phyloP scores from a whole-genome alignment of 2,113 vertebrate genomes.

The Bagarius yarrelli region DNA sequence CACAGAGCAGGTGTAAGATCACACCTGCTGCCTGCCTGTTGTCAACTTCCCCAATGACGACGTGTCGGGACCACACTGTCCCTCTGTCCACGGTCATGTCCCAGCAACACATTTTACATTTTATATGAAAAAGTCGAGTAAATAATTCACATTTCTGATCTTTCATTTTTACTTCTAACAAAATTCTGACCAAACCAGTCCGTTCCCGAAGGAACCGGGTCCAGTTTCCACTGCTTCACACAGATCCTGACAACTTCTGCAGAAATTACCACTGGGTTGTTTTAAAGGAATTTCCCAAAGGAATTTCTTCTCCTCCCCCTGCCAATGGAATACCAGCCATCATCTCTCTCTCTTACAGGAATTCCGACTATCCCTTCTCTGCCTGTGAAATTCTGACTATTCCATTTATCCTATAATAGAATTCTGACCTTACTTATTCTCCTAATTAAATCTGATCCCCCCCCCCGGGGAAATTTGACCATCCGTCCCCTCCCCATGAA shows the following conservation, averaged over 20 bases:
- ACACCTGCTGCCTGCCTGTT: slow-evolving; percentile 30
- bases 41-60: slow-evolving; percentile 18
- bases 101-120: neutral
- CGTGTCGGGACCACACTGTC: slow-evolving; percentile 6
- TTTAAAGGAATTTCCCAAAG: neutral
- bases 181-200: neutral
- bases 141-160: neutral
- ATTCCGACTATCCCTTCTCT: neutral
- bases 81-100: neutral
- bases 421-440: neutral
- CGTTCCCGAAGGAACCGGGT: neutral
- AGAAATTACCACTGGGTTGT: neutral
- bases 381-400: too few relatives aligned
- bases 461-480: too few relatives aligned
- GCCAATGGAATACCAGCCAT: too few relatives aligned
- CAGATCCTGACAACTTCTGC: neutral
- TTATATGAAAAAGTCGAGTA: neutral
- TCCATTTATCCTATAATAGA: neutral
- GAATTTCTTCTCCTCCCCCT: neutral
- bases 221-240: too few relatives aligned
- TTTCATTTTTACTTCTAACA: too few relatives aligned
- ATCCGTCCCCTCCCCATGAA: neutral
- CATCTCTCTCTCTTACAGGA: neutral
- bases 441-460: too few relatives aligned
- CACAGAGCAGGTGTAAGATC: slow-evolving; percentile 47